Percentiles rank a stretch among this genome's conserved stretches.
Conservation (phyloP, 1,140 invertebrate genomes). For the Trachymyrmex cornetzi region DNA sequence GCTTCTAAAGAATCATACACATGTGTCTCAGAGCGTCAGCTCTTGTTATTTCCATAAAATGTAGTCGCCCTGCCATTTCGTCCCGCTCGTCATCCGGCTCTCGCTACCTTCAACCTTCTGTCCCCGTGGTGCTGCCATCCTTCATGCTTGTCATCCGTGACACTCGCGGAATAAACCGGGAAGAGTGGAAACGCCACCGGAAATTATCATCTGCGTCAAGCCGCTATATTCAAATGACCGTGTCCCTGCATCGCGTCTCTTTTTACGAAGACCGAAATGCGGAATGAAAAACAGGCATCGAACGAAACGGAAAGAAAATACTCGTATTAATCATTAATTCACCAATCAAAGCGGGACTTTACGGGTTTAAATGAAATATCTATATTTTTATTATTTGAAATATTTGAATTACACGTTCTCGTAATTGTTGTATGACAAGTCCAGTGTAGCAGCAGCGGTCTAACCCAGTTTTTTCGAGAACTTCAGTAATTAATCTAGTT, state of each 20-base stretch:
- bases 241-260: background rate
- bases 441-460: background rate
- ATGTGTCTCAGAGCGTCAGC: background rate
- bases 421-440: background rate
- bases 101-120: constrained; percentile 44
- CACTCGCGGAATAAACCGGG: constrained; percentile 50
- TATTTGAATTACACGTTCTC: background rate
- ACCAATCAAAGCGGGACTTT: background rate
- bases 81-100: constrained; percentile 40
- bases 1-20: constrained; percentile 23
- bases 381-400: constrained; percentile 14
- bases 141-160: constrained; percentile 54
- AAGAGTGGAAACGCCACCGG: constrained; percentile 55
- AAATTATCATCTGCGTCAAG: constrained; percentile 60
- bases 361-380: background rate
- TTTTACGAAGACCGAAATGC: constrained; percentile 7
- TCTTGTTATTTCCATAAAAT: constrained; percentile 58
- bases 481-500: constrained; percentile 35
- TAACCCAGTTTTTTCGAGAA: constrained; percentile 20
- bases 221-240: constrained; percentile 49
- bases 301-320: background rate
- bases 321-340: background rate
- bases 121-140: constrained; percentile 37
- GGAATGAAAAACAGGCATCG: background rate
- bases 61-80: constrained; percentile 29